Conservation (phyloP, 2,888 invertebrate genomes). For the Leucania comma region DNA sequence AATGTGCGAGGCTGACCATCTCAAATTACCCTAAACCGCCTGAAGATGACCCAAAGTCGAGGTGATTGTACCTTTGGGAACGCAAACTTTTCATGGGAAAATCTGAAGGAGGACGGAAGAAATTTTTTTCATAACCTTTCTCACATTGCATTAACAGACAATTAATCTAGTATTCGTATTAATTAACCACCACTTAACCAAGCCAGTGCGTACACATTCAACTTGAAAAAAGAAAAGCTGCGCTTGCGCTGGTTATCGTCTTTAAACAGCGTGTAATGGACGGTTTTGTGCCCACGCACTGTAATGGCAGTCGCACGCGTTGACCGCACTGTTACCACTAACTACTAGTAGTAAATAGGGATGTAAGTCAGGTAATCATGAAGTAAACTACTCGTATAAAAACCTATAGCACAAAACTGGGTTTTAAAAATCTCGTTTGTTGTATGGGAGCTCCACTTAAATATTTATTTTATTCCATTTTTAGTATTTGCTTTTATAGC, state of each 20-base stretch:
- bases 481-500: too few relatives aligned
- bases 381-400: too few relatives aligned
- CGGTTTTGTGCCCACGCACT: constrained; percentile 53
- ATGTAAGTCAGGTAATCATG: too few relatives aligned
- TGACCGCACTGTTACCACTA: constrained; percentile 56
- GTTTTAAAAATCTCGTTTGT: too few relatives aligned
- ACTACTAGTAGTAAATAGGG: constrained; percentile 20
- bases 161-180: neutral
- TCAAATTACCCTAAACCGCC: neutral
- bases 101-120: neutral
- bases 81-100: neutral
- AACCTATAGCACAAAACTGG: too few relatives aligned
- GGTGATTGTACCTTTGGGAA: too few relatives aligned
- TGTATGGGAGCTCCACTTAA: too few relatives aligned
- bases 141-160: neutral
- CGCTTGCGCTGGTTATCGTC: constrained; percentile 51
- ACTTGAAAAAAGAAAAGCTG: constrained; percentile 56
- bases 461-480: too few relatives aligned
- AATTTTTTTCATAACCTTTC: neutral
- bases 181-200: constrained; percentile 14
- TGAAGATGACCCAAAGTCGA: neutral
- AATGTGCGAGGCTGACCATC: neutral
- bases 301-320: constrained; percentile 29
- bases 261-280: constrained; percentile 65
- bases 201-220: constrained; percentile 18